Base-by-base conservation (phyloP, 1,140 invertebrate species). In the Galleria mellonella region DNA sequence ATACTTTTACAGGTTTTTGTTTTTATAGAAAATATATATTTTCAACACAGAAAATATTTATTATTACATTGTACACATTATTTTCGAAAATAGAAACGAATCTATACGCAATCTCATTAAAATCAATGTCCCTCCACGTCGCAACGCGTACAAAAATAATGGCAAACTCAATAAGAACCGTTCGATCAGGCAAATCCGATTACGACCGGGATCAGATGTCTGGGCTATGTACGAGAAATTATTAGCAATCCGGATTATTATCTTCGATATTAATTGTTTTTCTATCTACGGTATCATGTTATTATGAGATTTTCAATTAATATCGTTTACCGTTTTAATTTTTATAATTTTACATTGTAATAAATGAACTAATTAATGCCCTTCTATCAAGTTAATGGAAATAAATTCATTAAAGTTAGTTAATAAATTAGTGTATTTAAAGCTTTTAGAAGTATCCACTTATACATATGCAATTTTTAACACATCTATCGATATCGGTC, bases 171-270 rank as follows among this genome's bases (percentile, higher is more conserved):
- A 83, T 76, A 76, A 75, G 39, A 55, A 36, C 32, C 64, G 45
- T 62, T 78, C 75, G 78, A 83, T 78, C 75, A 73, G 65, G 17
- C 58, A 74, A 79, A 83, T 79, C 78, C 54, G 75, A 79, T 83
- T 83, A 83, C 51, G 40, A 29, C 47, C 43, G 62, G 69, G 78
- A 83, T 83, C 78, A 78, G 78, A 78, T 79, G 78, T 71, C 77
- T 67, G 55, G 55, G 50, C 51, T 51, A 43, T 40, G 40, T 46
- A 43, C 57, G 47, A 52, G 50, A 76, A 72, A 74, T 73, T 77
- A 79, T 72, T 66, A 52, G 36, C 55, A 62, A 65, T 62, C 67
- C 47, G 69, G 67, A 76, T 78, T 73, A 78, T 65, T 57, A 37
- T 42, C 56, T 51, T 48, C 55, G 45, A 62, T 79, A 83, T 77